Percentiles rank a stretch among this genome's conserved stretches.
Evolutionary conservation across 2,797 vertebrate genomes (phyloP).

Genomic region (Buceros bicornis): DNA sequence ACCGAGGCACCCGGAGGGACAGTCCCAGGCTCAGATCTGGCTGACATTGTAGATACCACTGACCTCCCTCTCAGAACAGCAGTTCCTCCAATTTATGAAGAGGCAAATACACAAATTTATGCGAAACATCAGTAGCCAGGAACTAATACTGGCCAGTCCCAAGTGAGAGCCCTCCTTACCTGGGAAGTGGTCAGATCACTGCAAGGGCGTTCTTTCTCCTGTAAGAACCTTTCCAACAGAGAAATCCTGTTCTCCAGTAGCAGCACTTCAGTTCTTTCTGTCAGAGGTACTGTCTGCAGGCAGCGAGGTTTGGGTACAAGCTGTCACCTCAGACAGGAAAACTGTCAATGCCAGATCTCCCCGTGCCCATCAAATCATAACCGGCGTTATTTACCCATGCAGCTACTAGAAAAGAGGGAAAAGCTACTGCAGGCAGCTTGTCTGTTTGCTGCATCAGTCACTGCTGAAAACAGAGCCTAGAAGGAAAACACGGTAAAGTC

Average conservation of each 20-base stretch:
- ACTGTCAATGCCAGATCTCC: neutral
- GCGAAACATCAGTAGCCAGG: neutral
- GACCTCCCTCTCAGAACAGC: neutral
- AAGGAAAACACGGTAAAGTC: fast-evolving
- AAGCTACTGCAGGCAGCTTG: neutral
- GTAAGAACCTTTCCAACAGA: neutral
- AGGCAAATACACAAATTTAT: neutral
- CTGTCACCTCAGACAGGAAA: neutral
- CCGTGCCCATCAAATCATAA: neutral
- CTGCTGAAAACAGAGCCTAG: neutral
- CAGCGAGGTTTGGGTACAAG: neutral
- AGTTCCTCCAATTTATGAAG: neutral
- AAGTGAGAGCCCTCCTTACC: neutral
- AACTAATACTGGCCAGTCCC: neutral
- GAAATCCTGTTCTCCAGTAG: neutral
- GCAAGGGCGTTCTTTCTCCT: neutral
- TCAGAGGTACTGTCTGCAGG: neutral
- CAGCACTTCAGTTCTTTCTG: neutral
- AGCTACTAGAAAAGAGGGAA: neutral
- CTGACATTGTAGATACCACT: neutral
- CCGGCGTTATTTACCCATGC: fast-evolving
- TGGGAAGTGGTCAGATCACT: neutral
- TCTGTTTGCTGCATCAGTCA: neutral
- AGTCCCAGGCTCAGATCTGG: neutral
- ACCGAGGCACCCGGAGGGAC: neutral